Evolutionary conservation across 2,888 invertebrate species (phyloP), one percentile per base, ranked within the genome.

Genomic region (Plagodis dolabraria): DNA sequence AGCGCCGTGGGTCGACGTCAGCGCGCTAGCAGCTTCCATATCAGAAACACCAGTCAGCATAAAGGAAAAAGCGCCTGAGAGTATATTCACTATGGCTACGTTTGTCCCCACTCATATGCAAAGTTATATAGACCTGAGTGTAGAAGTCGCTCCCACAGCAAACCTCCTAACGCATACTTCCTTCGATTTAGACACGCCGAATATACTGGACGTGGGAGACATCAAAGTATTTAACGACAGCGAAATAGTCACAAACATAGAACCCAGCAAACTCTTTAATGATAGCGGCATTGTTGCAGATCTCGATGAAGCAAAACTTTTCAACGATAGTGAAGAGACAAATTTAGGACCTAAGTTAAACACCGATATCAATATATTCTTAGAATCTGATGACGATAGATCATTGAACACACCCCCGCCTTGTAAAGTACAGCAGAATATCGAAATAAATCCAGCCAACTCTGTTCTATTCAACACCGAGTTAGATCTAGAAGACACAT

Each of bases 1-100:
- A 63, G 94, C 95, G 0, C 95, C 95, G 0, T 96, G 96, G 96
- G 93, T 95, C 2, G 96, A 96, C 75, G 95, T 96, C 0, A 95
- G 95, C 68, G 95, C 95, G 5, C 83, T 96, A 56, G 94, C 95
- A 0, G 94, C 95, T 0, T 94, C 94, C 45, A 92, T 94, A 76
- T 93, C 94, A 64, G 93, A 94, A 86, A 94, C 94, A 0, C 94
- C 94, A 22, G 92, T 96, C 0, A 94, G 94, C 65, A 94, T 95
- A 46, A 94, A 95, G 79, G 94, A 94, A 68, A 93, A 90, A 82
- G 92, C 79, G 46, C 94, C 86, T 64, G 94, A 94, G 71, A 93
- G 82, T 69, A 89, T 93, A 64, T 93, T 93, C 70, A 93, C 94
- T 6, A 78, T 94, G 5, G 93, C 93, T 11, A 94, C 94, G 0